These are phyloP conservation scores for Napeogenes inachia DNA, from an alignment of 2,888 invertebrate species.

Conservation along the genomic window DNA sequence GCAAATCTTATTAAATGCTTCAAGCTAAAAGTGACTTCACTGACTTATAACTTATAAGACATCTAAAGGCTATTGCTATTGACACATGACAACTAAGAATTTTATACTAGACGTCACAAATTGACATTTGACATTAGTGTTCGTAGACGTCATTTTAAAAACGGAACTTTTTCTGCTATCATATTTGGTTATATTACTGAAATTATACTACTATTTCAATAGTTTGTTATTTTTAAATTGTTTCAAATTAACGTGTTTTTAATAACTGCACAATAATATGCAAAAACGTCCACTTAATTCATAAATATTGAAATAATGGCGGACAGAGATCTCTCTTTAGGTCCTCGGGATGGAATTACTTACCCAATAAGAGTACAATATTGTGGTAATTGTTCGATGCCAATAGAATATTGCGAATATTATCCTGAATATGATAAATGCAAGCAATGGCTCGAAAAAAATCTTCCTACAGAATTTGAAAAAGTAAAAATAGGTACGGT, in stretches of 20 bases:
- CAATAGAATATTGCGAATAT: slow-evolving; percentile 99
- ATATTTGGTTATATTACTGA: slow-evolving; percentile 1
- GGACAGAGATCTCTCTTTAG: slow-evolving; percentile 78
- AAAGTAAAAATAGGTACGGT: slow-evolving; percentile 84
- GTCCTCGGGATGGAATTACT: slow-evolving; percentile 83
- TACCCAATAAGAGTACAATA: slow-evolving; percentile 92
- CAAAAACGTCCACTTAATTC: slow-evolving; percentile 22
- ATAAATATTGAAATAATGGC: slow-evolving; percentile 62
- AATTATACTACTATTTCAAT: slow-evolving; percentile 1
- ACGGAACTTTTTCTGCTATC: not conserved
- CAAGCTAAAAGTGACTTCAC: too few relatives aligned
- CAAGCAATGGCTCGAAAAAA: slow-evolving; percentile 96
- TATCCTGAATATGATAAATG: slow-evolving; percentile 98
- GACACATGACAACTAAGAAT: too few relatives aligned
- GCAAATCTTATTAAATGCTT: too few relatives aligned
- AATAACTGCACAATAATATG: slow-evolving; percentile 25
- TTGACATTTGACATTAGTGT: not conserved
- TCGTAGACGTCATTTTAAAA: slow-evolving; percentile 4
- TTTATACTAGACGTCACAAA: too few relatives aligned
- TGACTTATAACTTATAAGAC: too few relatives aligned
- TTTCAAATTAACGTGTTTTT: not conserved
- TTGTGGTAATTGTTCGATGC: slow-evolving; percentile 96
- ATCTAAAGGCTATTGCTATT: too few relatives aligned
- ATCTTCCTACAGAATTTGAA: slow-evolving; percentile 95
- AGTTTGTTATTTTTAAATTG: not conserved